Evolutionary conservation across 2,113 vertebrate species (phyloP).

Genomic region (Phylloscopus trochilus): DNA sequence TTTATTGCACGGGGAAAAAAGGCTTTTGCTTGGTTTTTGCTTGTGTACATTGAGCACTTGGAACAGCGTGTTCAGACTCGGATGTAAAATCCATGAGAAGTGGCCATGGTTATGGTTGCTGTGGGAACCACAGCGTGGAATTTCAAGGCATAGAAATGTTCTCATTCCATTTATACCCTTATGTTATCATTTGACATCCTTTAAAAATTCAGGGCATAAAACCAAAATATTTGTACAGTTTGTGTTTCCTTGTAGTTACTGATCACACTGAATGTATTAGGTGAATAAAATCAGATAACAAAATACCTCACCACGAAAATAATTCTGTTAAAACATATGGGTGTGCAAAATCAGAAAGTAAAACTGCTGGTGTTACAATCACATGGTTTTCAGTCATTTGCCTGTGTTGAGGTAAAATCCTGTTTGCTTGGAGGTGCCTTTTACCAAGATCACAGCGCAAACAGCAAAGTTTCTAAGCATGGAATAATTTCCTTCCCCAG

Average conservation of each 20-base stretch:
- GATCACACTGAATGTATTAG: not conserved
- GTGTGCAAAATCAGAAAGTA: not conserved
- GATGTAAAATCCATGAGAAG: not conserved
- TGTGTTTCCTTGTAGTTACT: not conserved
- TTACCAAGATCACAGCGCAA: rapidly evolving
- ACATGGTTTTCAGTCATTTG: not conserved
- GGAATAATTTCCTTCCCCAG: not conserved
- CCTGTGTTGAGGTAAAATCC: not conserved
- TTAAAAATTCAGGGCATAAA: not conserved
- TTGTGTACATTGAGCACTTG: not conserved
- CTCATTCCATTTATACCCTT: not conserved
- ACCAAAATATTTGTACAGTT: not conserved
- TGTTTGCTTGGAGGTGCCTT: not conserved
- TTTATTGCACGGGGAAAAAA: not conserved
- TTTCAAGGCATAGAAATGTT: not conserved
- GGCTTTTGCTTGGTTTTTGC: not conserved
- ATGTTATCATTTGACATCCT: not conserved
- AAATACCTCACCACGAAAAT: not conserved
- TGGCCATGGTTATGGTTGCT: slow-evolving; percentile 28
- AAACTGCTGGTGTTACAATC: not conserved
- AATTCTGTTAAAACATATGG: not conserved
- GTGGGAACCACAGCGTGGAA: not conserved
- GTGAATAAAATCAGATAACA: not conserved
- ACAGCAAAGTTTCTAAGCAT: not conserved
- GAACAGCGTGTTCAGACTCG: rapidly evolving